These are phyloP conservation scores for Neocrepidodera transversa DNA, from an alignment of 2,888 invertebrate genomes.

Conservation along the genomic window DNA sequence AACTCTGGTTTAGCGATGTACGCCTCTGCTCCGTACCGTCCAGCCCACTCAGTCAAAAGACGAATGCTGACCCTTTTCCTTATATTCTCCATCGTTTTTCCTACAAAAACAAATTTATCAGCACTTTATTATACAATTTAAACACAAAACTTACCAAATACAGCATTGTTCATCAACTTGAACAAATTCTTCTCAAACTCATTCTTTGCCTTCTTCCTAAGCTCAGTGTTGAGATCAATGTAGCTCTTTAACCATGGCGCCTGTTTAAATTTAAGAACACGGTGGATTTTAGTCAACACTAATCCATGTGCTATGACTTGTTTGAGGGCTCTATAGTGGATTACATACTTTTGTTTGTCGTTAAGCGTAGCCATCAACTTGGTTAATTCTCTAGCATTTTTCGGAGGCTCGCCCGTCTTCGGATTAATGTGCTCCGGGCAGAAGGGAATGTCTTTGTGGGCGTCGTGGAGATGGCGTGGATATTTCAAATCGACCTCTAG, in stretches of 20 bases:
- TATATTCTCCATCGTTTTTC: slow-evolving; percentile 32
- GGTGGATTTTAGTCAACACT: no score
- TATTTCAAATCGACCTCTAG: no score
- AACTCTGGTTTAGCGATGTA: slow-evolving; percentile 37
- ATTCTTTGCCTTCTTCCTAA: no score
- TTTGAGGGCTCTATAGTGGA: no score
- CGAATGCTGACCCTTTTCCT: slow-evolving; percentile 7
- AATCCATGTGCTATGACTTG: no score
- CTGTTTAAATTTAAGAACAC: no score
- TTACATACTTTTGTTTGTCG: not conserved
- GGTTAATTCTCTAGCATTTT: not conserved
- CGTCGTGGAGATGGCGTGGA: no score
- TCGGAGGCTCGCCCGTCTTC: no score
- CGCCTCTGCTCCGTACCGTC: slow-evolving; percentile 14
- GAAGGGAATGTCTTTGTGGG: no score
- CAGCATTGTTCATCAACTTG: slow-evolving; percentile 34
- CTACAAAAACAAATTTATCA: not conserved
- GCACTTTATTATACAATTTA: not conserved
- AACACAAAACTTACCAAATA: slow-evolving; percentile 16
- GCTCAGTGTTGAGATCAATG: no score
- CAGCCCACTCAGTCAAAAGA: slow-evolving; percentile 18
- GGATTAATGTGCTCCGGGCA: no score
- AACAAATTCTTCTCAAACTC: slow-evolving; percentile 26
- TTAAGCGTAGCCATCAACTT: slow-evolving; percentile 12
- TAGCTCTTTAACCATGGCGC: no score